Evolutionary conservation across 1,140 invertebrate species (phyloP).

Genomic region (Lordiphosa clarofinis): DNA sequence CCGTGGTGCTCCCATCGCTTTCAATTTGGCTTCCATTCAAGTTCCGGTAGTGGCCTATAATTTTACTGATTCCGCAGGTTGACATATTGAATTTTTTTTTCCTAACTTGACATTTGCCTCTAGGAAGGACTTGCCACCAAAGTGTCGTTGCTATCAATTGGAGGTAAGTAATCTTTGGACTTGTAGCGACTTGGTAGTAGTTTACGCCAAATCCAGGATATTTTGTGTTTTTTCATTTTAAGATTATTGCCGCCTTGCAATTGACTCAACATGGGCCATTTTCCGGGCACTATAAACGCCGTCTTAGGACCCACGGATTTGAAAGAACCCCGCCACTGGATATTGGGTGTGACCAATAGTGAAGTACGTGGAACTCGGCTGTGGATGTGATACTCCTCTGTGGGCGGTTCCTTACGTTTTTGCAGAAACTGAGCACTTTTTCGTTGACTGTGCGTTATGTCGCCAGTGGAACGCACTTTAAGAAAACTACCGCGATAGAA

Average conservation of each 20-base stretch:
- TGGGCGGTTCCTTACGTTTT: background rate
- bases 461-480: constrained; percentile 3
- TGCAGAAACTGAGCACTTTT: too few species aligned
- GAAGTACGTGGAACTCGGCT: background rate
- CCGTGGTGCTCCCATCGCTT: background rate
- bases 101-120: background rate
- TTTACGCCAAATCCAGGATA: constrained; percentile 21
- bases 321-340: background rate
- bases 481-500: constrained; percentile 47
- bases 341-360: background rate
- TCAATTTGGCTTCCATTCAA: constrained; percentile 5
- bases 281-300: constrained; percentile 5
- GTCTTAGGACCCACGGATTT: background rate
- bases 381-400: background rate
- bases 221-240: background rate
- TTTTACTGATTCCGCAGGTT: constrained; percentile 38
- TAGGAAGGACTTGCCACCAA: background rate
- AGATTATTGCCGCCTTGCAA: background rate
- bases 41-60: constrained; percentile 43
- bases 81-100: constrained; percentile 23
- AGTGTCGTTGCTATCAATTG: too few species aligned
- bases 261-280: background rate
- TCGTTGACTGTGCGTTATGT: background rate
- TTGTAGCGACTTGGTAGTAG: background rate
- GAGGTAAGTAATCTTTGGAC: too few species aligned